Conservation (phyloP, 1,140 invertebrate genomes). For the Anastatus disparis region DNA sequence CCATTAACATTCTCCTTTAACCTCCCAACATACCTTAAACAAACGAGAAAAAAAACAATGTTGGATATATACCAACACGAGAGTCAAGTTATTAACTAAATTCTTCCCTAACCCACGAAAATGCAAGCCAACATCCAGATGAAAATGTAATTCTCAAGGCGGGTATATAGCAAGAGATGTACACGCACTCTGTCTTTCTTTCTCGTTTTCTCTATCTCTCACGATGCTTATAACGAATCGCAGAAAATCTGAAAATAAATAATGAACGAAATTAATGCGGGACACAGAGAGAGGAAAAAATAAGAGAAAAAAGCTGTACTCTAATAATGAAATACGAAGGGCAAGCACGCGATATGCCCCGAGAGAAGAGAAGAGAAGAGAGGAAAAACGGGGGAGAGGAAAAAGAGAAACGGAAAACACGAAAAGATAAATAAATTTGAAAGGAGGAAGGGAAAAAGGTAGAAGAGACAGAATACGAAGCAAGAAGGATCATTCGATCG, state of each 20-base stretch:
- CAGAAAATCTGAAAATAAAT: constrained; percentile 30
- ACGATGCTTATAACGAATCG: constrained; percentile 9
- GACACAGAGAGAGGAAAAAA: no score
- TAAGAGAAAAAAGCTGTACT: no score
- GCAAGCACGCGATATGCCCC: constrained; percentile 11
- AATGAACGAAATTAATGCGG: constrained; percentile 27
- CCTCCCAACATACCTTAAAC: background rate
- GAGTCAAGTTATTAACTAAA: constrained; percentile 25
- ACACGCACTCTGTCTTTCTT: no score
- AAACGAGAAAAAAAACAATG: background rate
- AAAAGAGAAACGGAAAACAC: constrained; percentile 29
- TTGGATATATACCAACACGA: no score
- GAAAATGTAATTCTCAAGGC: constrained; percentile 17
- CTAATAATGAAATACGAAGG: constrained; percentile 36
- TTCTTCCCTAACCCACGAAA: background rate
- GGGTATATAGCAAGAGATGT: no score
- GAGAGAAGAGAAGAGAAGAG: constrained; percentile 6
- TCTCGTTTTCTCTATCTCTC: no score
- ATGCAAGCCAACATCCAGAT: background rate
- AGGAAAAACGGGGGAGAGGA: background rate
- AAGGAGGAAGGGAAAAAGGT: background rate
- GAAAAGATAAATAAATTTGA: background rate
- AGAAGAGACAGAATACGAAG: no score
- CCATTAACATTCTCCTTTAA: background rate
- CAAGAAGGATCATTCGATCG: constrained; percentile 25